phyloP scores from a whole-genome alignment of 2,888 invertebrate genomes.

The Rotaria sp. region DNA sequence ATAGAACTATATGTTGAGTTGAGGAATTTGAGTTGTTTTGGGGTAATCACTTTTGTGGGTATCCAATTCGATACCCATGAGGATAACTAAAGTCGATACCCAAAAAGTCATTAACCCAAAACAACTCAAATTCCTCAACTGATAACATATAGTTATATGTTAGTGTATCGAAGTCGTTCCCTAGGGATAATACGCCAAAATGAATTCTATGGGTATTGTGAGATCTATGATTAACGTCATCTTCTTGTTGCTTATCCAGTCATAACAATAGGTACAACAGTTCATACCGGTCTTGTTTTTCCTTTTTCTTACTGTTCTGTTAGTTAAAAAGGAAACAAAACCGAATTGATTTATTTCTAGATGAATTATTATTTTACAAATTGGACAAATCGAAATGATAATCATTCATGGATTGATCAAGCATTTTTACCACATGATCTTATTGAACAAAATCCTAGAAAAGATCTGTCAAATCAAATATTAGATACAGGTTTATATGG shows the following conservation, averaged over 20 bases:
- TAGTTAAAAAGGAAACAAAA: neutral
- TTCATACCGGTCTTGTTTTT: constrained; percentile 27
- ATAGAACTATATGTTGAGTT: too few species aligned
- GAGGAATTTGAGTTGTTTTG: too few species aligned
- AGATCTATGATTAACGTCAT: too few species aligned
- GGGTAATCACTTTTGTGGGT: too few species aligned
- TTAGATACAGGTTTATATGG: neutral
- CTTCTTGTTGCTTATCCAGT: constrained; percentile 96
- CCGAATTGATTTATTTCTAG: neutral
- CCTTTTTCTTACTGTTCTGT: neutral
- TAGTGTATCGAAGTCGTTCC: too few species aligned
- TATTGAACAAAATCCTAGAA: neutral
- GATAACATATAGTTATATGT: too few species aligned
- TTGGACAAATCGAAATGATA: neutral
- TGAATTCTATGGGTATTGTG: too few species aligned
- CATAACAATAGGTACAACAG: constrained; percentile 57
- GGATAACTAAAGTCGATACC: too few species aligned
- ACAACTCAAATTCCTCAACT: too few species aligned
- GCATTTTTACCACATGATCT: neutral
- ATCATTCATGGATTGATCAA: constrained; percentile 16
- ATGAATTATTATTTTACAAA: neutral
- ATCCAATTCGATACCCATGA: too few species aligned
- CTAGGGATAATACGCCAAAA: too few species aligned
- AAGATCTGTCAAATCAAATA: neutral
- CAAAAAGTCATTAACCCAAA: too few species aligned